Evolutionary conservation across 2,113 vertebrate genomes (phyloP).

Genomic region (Paralichthys olivaceus): DNA sequence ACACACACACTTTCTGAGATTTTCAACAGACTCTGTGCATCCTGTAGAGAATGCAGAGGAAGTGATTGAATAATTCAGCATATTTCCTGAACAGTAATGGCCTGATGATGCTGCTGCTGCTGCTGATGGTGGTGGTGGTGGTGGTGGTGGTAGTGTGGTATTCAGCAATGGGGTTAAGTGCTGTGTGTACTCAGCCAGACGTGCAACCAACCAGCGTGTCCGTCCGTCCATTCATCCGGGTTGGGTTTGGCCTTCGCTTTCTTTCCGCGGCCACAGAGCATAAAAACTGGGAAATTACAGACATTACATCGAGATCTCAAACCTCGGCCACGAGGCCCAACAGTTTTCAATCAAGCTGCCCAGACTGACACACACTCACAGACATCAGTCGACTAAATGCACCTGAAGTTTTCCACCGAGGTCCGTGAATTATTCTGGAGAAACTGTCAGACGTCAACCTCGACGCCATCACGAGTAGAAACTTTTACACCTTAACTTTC

Average conservation of each 20-base stretch:
- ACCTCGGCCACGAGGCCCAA: too few species aligned
- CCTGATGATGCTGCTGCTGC: constrained; percentile 36
- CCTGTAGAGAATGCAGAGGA: constrained; percentile 70
- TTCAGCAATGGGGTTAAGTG: constrained; percentile 72
- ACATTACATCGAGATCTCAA: not conserved
- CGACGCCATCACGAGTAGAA: too few species aligned
- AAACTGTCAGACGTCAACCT: too few species aligned
- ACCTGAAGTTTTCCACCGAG: too few species aligned
- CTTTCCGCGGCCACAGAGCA: constrained; percentile 29
- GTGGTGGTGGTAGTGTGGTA: constrained; percentile 9
- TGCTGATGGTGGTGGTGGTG: constrained; percentile 30
- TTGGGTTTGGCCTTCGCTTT: not conserved
- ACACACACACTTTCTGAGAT: constrained; percentile 49
- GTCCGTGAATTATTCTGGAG: too few species aligned
- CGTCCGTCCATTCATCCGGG: not conserved
- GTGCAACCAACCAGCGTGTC: constrained; percentile 31
- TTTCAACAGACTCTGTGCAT: constrained; percentile 56
- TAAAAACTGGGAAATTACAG: not conserved
- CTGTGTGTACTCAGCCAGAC: constrained; percentile 53
- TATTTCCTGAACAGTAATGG: constrained; percentile 80
- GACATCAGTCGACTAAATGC: too few species aligned
- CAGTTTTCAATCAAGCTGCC: too few species aligned
- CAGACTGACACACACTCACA: too few species aligned
- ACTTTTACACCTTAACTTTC: too few species aligned
- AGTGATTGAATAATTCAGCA: constrained; percentile 80